A percentile compares a stretch with the other conserved stretches of the same genome.
Evolutionary conservation across 2,797 vertebrate species (phyloP).

Genomic region (Catamblyrhynchus diadema): DNA sequence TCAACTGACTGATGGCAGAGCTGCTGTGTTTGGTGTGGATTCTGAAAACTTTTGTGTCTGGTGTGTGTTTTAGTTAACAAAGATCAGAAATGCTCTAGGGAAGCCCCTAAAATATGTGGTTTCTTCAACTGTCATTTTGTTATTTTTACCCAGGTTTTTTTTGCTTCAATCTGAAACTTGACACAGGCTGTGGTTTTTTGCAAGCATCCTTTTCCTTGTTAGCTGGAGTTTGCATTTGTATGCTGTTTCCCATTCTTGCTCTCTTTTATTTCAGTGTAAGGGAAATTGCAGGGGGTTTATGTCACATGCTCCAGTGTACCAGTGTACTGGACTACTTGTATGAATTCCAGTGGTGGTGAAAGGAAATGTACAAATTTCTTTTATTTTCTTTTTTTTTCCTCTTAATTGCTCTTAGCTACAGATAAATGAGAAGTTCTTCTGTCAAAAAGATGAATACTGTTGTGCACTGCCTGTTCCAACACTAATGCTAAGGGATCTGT

Average conservation of each 20-base stretch:
- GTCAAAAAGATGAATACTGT: neutral
- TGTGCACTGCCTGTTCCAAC: neutral
- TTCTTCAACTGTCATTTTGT: slow-evolving; percentile 15
- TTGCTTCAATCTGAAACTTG: slow-evolving; percentile 31
- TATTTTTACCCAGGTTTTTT: neutral
- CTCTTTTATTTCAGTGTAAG: neutral
- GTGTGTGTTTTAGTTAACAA: neutral
- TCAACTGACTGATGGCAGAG: neutral
- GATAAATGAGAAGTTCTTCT: neutral
- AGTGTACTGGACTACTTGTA: neutral
- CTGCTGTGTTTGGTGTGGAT: neutral
- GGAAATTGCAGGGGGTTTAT: neutral
- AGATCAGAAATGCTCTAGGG: neutral
- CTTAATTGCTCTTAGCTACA: neutral
- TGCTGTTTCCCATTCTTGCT: neutral
- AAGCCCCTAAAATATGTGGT: slow-evolving; percentile 33
- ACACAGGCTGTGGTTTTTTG: neutral
- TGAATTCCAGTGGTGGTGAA: neutral
- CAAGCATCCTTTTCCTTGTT: neutral
- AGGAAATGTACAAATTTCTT: neutral
- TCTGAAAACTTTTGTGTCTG: neutral
- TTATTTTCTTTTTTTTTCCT: neutral
- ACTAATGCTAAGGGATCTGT: neutral
- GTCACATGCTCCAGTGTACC: neutral
- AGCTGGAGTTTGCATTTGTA: neutral